Evolutionary conservation across 2,797 vertebrate genomes (phyloP).

Genomic region (Oreortyx pictus): DNA sequence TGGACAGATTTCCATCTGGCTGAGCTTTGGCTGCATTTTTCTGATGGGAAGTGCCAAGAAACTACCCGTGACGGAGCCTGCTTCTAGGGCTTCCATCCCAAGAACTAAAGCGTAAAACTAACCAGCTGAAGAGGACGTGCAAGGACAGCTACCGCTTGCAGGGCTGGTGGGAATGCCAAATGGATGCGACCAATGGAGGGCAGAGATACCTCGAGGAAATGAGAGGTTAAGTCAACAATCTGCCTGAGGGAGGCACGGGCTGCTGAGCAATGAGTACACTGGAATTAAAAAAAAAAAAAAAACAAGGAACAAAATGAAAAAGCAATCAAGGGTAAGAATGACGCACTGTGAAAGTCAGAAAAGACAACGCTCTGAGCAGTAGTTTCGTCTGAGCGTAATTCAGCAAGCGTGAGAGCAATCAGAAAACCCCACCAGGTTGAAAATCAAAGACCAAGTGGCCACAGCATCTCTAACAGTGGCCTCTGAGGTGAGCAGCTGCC

Average conservation of each 20-base stretch:
- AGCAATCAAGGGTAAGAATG: constrained; percentile 30
- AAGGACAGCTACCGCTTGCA: background rate
- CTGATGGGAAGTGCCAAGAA: background rate
- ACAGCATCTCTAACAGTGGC: background rate
- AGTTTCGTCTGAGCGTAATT: background rate
- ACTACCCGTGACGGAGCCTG: background rate
- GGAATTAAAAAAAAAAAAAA: constrained; percentile 35
- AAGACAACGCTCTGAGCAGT: background rate
- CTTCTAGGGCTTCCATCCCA: background rate
- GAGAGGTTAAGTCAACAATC: background rate
- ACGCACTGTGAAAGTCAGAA: background rate
- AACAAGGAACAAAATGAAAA: constrained; percentile 26
- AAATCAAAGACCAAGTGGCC: background rate
- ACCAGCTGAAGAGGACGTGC: background rate
- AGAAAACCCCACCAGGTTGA: background rate
- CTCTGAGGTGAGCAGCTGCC: fast-evolving
- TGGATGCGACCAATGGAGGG: background rate
- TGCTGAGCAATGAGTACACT: constrained; percentile 44
- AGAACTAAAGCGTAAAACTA: background rate
- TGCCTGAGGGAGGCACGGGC: background rate
- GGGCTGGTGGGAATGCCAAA: constrained; percentile 7
- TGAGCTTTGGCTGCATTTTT: background rate
- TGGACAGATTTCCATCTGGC: background rate
- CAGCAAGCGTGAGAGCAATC: background rate
- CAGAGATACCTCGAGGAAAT: constrained; percentile 22